Percentiles rank a stretch among this genome's conserved stretches.
Evolutionary conservation across 2,113 vertebrate species (phyloP).

Genomic region (Sturnira hondurensis): DNA sequence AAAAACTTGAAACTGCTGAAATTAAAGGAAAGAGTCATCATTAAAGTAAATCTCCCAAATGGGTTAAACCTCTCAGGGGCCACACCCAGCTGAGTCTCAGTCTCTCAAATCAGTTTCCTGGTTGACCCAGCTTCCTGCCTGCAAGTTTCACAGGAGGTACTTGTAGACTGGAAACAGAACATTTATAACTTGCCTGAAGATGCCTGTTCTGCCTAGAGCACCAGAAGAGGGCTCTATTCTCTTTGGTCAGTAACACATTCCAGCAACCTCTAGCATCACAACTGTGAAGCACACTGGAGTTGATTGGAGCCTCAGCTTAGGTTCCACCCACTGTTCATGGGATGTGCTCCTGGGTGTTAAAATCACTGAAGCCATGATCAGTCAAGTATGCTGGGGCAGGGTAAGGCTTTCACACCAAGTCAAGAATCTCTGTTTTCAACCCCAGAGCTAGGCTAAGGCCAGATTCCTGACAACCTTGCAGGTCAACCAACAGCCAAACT

Average conservation of each 20-base stretch:
- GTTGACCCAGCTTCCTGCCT: conserved; percentile 61
- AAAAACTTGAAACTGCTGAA: conserved; percentile 43
- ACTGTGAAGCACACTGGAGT: conserved; percentile 13
- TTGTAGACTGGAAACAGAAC: conserved; percentile 45
- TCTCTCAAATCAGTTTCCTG: conserved; percentile 50
- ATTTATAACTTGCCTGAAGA: conserved; percentile 34
- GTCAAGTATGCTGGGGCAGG: neutral
- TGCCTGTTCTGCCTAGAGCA: neutral
- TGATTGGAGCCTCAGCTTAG: neutral
- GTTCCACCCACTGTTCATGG: neutral
- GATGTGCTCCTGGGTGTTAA: neutral
- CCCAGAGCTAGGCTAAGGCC: neutral
- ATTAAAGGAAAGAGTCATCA: conserved; percentile 1
- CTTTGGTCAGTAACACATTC: conserved; percentile 20
- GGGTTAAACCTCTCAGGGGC: neutral
- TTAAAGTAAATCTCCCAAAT: conserved; percentile 44
- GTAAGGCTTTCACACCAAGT: neutral
- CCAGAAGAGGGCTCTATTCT: conserved; percentile 52
- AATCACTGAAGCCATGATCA: neutral
- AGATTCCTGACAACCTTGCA: neutral
- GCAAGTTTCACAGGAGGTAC: conserved; percentile 60
- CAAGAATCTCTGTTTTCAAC: conserved; percentile 11
- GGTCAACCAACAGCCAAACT: neutral
- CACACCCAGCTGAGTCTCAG: conserved; percentile 48
- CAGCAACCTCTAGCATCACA: conserved; percentile 3